Conservation (phyloP, 2,888 invertebrate genomes). For the Graphium colonna region DNA sequence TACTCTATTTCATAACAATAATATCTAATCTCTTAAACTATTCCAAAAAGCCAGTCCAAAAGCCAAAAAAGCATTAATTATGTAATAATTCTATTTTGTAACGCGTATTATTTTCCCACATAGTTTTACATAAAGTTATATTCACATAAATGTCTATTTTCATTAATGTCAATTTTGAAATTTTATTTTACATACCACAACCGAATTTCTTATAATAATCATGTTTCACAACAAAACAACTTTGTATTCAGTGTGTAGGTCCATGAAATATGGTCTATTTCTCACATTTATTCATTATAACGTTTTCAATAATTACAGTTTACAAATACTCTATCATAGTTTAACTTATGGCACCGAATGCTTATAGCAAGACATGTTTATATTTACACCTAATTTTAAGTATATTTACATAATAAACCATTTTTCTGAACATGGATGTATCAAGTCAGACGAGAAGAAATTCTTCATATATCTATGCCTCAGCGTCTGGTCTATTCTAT, state of each 20-base stretch:
- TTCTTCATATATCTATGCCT: constrained; percentile 8
- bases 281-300: constrained; percentile 22
- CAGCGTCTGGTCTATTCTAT: constrained; percentile 34
- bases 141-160: constrained; percentile 36
- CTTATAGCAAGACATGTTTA: constrained; percentile 59
- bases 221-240: constrained; percentile 15
- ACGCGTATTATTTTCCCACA: constrained; percentile 79
- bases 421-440: constrained; percentile 4
- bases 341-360: constrained; percentile 77
- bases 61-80: constrained; percentile 63
- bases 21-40: constrained; percentile 56
- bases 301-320: constrained; percentile 30
- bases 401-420: constrained; percentile 41
- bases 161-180: constrained; percentile 27
- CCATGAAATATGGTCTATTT: constrained; percentile 21
- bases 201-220: constrained; percentile 27
- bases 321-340: constrained; percentile 55
- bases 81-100: constrained; percentile 68
- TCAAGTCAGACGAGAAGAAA: constrained; percentile 3
- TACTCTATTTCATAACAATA: constrained; percentile 46
- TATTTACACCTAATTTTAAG: constrained; percentile 52
- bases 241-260: constrained; percentile 24
- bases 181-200: constrained; percentile 29
- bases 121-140: constrained; percentile 68
- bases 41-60: constrained; percentile 70